A percentile compares a stretch with the other conserved stretches of the same genome.
Evolutionary conservation across 2,113 vertebrate genomes (phyloP).

Genomic region (Neotoma lepida): DNA sequence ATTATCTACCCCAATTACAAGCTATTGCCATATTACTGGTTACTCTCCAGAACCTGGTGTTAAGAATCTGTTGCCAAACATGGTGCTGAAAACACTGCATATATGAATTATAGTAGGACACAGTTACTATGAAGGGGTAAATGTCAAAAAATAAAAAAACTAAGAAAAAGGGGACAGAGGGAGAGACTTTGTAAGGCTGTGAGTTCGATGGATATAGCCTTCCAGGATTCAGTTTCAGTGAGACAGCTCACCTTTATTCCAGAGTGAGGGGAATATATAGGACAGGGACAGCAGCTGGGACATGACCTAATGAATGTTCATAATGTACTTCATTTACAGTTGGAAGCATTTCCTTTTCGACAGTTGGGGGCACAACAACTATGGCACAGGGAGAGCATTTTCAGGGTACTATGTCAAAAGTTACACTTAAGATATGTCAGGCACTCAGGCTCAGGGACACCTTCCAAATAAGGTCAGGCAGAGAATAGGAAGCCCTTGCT

Average conservation of each 20-base stretch:
- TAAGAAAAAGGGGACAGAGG: background rate
- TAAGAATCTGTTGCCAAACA: background rate
- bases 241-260: background rate
- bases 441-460: no score
- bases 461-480: no score
- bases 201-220: background rate
- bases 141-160: no score
- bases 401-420: background rate
- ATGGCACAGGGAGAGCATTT: background rate
- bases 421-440: no score
- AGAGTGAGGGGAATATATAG: background rate
- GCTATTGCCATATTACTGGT: background rate
- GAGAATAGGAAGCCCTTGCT: no score
- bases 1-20: background rate
- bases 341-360: background rate
- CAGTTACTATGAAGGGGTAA: background rate
- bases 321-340: background rate
- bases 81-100: background rate
- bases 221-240: background rate
- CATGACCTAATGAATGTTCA: background rate
- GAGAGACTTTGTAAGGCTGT: background rate
- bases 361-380: background rate
- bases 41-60: no score
- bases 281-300: no score
- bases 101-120: background rate